Evolutionary conservation across 2,888 invertebrate species (phyloP), one percentile per base, ranked within the genome.

Genomic region (Vesta saturnalis): DNA sequence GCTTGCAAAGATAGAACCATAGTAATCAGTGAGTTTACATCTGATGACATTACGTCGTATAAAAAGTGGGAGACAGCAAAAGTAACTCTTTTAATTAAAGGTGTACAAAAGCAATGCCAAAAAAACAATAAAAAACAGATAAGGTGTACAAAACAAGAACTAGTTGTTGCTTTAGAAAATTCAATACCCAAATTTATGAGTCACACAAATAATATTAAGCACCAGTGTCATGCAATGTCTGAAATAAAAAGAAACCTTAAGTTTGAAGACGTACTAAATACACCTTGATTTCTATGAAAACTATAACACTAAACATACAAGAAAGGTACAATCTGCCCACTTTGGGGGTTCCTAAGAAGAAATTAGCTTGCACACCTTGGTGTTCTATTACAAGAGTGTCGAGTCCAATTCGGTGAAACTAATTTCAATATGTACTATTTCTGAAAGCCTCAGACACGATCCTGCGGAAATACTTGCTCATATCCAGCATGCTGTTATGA

Each of bases 391-490:
- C 1, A 47, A 15, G 47, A 6, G 1, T 1, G 47, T n/a, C 2
- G 16, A 47, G 8, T 15, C 30, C 35, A 58, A 8, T 10, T 15
- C 8, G 1, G 22, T 43, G 2, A 43, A 43, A 43, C 3, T 21
- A n/a, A 10, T n/a, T 21, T 59, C 46, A 3, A 5, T 46, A 6
- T 59, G 56, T 63, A 78, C 56, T 6, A 10, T 46, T 14, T 63
- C 63, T 15, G 18, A 57, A 63, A 75, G 72, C 63, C 65, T 78
- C 1, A 64, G 76, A 3, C 83, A 84, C 74, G 76, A 77, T 57
- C 79, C 82, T 22, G 72, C 75, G 57, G 81, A 81, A 12, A 80
- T 84, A 54, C 83, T 83, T 80, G 79, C 78, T 43, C 82, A 83
- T n/a, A n/a, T n/a, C n/a, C n/a, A n/a, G n/a, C n/a, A n/a, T n/a